Evolutionary conservation across 2,113 vertebrate genomes (phyloP).

Genomic region (Cyrtonyx montezumae): DNA sequence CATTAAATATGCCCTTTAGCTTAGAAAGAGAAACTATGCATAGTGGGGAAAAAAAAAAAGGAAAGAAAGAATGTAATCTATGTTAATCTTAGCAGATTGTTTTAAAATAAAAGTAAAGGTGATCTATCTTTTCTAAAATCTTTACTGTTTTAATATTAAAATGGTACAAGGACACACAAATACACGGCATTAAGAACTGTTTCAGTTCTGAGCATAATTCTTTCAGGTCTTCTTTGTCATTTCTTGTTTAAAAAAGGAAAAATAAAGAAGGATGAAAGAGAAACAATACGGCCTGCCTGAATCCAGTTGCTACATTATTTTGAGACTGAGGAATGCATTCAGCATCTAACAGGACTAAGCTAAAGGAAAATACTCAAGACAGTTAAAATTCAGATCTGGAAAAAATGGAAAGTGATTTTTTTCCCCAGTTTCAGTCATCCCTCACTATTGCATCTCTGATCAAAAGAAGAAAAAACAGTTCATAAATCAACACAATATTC

Average conservation of each 20-base stretch:
- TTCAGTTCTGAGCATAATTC: not conserved
- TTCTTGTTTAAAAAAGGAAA: not conserved
- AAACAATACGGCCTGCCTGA: not conserved
- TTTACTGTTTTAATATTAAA: not conserved
- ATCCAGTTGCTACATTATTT: not conserved
- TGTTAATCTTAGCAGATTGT: not conserved
- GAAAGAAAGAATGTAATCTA: not conserved
- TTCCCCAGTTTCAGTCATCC: not conserved
- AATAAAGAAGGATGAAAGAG: not conserved
- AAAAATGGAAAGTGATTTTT: not conserved
- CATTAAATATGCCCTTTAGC: not conserved
- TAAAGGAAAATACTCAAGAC: not conserved
- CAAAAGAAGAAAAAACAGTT: not conserved
- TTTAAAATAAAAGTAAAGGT: not conserved
- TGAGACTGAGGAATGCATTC: not conserved
- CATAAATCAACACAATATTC: not conserved
- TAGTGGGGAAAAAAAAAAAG: not conserved
- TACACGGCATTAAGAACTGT: fast-evolving
- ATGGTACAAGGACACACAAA: not conserved
- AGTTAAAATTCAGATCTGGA: not conserved
- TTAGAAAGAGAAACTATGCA: not conserved
- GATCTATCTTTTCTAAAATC: not conserved
- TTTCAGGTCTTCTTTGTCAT: not conserved
- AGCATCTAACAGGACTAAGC: slow-evolving; percentile 18
- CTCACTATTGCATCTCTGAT: not conserved